A percentile compares a stretch with the other conserved stretches of the same genome.
Evolutionary conservation across 1,140 invertebrate genomes (phyloP).

Genomic region (Drosophila sp.): DNA sequence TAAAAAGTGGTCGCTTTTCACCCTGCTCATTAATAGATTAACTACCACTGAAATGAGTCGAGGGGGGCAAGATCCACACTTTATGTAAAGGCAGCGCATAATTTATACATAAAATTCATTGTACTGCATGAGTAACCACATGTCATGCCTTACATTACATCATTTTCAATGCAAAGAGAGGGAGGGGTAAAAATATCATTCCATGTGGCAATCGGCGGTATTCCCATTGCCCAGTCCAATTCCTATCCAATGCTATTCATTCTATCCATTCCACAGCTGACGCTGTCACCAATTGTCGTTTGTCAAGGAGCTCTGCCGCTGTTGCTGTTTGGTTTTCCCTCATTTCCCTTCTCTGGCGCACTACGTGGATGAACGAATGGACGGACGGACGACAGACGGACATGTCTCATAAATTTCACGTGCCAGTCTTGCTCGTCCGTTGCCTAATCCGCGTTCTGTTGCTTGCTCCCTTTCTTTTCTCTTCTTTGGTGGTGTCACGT

Average conservation of each 20-base stretch:
- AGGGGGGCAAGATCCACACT: background rate
- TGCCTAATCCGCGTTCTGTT: constrained; percentile 58
- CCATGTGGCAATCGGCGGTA: constrained; percentile 38
- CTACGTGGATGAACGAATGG: constrained; percentile 12
- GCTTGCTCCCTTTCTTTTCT: background rate
- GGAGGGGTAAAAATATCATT: constrained; percentile 32
- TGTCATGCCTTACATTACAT: constrained; percentile 53
- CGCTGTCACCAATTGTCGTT: constrained; percentile 58
- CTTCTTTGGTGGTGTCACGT: background rate
- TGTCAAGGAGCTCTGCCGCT: constrained; percentile 36
- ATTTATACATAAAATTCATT: constrained; percentile 45
- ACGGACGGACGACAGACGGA: constrained; percentile 28
- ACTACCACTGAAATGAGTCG: background rate
- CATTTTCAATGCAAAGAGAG: constrained; percentile 11
- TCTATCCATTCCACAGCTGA: constrained; percentile 55
- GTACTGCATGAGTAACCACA: constrained; percentile 34
- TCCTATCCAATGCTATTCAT: background rate
- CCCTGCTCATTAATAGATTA: constrained; percentile 9
- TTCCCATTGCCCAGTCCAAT: background rate
- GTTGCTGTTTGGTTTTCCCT: background rate
- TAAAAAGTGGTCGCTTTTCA: constrained; percentile 4
- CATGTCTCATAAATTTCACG: constrained; percentile 74
- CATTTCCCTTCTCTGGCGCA: background rate
- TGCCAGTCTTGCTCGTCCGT: constrained; percentile 61
- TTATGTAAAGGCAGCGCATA: constrained; percentile 33